Evolutionary conservation across 1,140 invertebrate species (phyloP), one percentile per base, ranked within the genome.

Genomic region (Platyscapa corneri): DNA sequence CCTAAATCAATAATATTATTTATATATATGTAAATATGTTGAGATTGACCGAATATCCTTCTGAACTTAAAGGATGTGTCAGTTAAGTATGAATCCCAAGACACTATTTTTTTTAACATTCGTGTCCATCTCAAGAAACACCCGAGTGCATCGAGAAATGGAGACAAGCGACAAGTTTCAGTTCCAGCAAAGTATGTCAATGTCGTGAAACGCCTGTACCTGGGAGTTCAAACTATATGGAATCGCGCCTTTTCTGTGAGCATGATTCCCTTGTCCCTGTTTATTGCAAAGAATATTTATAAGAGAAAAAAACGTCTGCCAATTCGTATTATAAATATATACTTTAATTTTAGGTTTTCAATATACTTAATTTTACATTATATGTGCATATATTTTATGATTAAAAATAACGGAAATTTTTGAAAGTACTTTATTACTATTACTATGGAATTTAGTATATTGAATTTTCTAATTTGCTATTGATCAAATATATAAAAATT

Each of bases 181-280:
- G 64, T 39, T 42, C 12, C 8, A 39, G 70, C 72, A n/a, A 90
- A 89, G 87, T 89, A 70, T 90, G 90, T 90, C 90, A 90, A 89
- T 90, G 90, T 89, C 89, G 67, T 30, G 65, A 18, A n/a, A 32
- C 30, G 27, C 30, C 64, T 77, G 20, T 82, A 49, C 76, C 76
- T 60, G 83, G n/a, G 46, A 80, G 39, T 86, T 83, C 77, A 87
- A 86, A 86, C 85, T 27, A 75, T 82, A 67, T 74, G 39, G 70
- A 78, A 85, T 87, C 84, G 65, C 80, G 39, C 72, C 75, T 76
- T 84, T 56, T 84, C 27, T 83, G 72, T 70, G 30, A 74, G 70
- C 70, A 74, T 32, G 70, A 74, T 74, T n/a, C 70, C 49, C 53
- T 64, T 79, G 77, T 56, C 77, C 77, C 77, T 64, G 77, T 79